Conservation (phyloP, 2,113 vertebrate species). For the Mandrillus leucophaeus region DNA sequence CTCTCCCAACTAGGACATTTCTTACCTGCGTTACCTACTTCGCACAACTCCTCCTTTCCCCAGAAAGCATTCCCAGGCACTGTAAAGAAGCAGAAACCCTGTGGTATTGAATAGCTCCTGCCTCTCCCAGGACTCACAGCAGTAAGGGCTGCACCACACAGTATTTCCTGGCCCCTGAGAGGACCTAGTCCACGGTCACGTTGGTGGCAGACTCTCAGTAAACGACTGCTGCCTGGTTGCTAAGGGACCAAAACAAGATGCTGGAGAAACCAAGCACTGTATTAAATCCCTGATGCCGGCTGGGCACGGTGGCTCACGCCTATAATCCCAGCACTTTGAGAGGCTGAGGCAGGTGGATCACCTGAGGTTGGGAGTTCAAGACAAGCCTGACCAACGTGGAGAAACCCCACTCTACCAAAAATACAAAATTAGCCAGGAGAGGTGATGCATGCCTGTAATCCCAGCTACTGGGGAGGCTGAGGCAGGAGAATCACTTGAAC, state of each 20-base stretch:
- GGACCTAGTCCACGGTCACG: neutral
- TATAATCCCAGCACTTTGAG: no score
- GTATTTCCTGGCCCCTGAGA: neutral
- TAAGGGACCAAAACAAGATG: neutral
- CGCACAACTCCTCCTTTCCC: no score
- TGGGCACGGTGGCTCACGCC: no score
- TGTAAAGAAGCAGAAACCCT: neutral
- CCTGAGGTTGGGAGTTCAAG: no score
- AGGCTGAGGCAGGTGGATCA: no score
- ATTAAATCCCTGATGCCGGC: neutral
- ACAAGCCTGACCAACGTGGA: no score
- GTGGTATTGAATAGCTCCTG: neutral
- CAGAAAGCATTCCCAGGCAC: neutral
- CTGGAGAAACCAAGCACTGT: neutral
- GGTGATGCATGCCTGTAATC: no score
- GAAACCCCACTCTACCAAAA: no score
- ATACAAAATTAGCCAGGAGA: no score
- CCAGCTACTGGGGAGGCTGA: no score
- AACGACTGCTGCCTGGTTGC: neutral
- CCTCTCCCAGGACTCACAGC: neutral
- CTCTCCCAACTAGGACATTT: neutral
- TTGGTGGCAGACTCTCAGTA: neutral
- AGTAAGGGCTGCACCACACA: neutral
- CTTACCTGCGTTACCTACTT: neutral
- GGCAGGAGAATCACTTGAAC: no score